A percentile compares a stretch with the other conserved stretches of the same genome.
These are phyloP conservation scores for Spodoptera exigua DNA, from an alignment of 2,888 invertebrate genomes.

Conservation along the genomic window DNA sequence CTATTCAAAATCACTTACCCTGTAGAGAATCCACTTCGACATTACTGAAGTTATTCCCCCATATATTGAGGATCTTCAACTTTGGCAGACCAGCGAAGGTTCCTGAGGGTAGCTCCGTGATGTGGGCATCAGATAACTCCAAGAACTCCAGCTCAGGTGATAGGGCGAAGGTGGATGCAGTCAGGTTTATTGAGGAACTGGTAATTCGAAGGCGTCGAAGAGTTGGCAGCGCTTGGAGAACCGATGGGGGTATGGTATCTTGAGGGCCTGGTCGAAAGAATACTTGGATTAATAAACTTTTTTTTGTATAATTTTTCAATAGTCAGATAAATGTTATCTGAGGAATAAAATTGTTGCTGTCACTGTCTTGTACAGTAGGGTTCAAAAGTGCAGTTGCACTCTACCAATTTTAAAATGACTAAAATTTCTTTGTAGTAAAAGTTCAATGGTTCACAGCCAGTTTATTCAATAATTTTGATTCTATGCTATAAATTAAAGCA, in stretches of 20 bases:
- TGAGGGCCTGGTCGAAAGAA: too few relatives aligned
- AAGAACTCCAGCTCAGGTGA: conserved; percentile 14
- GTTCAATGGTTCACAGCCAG: too few relatives aligned
- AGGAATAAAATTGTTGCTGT: too few relatives aligned
- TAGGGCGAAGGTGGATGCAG: conserved; percentile 19
- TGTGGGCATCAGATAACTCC: conserved; percentile 32
- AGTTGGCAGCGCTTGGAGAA: conserved; percentile 32
- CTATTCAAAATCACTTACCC: conserved; percentile 26
- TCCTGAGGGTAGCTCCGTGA: conserved; percentile 34
- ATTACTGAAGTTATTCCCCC: conserved; percentile 49
- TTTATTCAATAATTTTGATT: too few relatives aligned
- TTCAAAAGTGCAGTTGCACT: too few relatives aligned
- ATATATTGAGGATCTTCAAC: conserved; percentile 51
- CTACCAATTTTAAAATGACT: too few relatives aligned
- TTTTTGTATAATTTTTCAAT: too few relatives aligned
- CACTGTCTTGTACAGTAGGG: too few relatives aligned
- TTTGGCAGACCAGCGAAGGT: conserved; percentile 49
- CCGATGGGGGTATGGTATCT: background rate
- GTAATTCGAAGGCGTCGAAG: conserved; percentile 49
- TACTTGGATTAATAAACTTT: too few relatives aligned
- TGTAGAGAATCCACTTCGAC: conserved; percentile 49
- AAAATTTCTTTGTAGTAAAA: too few relatives aligned
- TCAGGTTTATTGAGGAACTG: conserved; percentile 22
- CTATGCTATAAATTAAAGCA: too few relatives aligned
- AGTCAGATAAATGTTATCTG: too few relatives aligned